These are phyloP conservation scores for Argyra leucocephala DNA, from an alignment of 2,888 invertebrate species.

Conservation along the genomic window DNA sequence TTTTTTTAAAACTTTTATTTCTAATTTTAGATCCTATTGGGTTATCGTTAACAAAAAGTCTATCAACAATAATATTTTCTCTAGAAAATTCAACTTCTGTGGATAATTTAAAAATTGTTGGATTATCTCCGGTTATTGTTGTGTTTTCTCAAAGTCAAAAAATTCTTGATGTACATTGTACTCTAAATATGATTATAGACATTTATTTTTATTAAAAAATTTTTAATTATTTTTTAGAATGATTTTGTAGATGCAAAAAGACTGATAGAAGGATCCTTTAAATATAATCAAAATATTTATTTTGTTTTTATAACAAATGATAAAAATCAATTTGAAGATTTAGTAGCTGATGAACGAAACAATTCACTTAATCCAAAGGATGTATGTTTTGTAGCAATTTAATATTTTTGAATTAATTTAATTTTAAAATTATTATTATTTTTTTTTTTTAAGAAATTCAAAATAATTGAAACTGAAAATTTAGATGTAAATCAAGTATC, in stretches of 20 bases:
- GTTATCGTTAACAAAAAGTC: constrained; percentile 33
- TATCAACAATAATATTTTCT: constrained; percentile 45
- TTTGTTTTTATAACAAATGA: constrained; percentile 48
- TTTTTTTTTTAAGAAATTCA: constrained; percentile 18
- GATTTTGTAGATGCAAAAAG: constrained; percentile 25
- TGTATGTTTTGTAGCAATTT: constrained; percentile 9
- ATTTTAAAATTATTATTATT: neutral
- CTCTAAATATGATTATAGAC: too few species aligned
- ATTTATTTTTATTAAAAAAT: neutral
- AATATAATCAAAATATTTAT: constrained; percentile 43
- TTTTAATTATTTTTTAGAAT: constrained; percentile 13
- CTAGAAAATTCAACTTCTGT: constrained; percentile 44
- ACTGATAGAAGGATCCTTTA: constrained; percentile 22
- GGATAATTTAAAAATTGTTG: neutral
- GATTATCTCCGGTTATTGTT: constrained; percentile 46
- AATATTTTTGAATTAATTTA: neutral
- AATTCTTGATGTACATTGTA: constrained; percentile 41
- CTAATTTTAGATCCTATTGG: constrained; percentile 23
- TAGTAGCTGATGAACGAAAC: constrained; percentile 26
- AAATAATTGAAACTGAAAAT: constrained; percentile 16
- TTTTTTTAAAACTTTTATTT: neutral
- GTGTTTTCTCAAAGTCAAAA: constrained; percentile 47
- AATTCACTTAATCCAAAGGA: constrained; percentile 6
- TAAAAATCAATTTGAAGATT: constrained; percentile 43
- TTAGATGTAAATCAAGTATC: constrained; percentile 14